Evolutionary conservation across 2,888 invertebrate species (phyloP).

Genomic region (Sinopyrophorus schimmeli): DNA sequence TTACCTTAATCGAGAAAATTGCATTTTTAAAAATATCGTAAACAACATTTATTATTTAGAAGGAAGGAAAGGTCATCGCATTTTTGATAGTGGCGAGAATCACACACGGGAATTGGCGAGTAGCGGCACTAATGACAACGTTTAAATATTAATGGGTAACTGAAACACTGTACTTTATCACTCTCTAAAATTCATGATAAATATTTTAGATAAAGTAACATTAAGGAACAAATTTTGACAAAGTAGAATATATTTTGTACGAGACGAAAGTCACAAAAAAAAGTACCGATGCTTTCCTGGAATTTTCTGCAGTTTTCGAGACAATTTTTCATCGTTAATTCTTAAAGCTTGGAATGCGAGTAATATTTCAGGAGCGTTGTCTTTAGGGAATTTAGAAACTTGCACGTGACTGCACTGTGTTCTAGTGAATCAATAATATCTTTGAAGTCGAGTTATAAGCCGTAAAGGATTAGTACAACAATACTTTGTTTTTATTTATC

Average conservation of each 20-base stretch:
- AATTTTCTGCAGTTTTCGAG: conserved; percentile 20
- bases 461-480: too few species aligned
- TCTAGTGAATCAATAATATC: conserved; percentile 30
- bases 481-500: too few species aligned
- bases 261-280: conserved; percentile 9
- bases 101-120: conserved; percentile 21
- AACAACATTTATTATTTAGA: conserved; percentile 19
- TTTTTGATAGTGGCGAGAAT: conserved; percentile 13
- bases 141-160: conserved; percentile 24
- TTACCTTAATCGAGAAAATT: too few species aligned
- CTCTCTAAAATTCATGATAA: conserved; percentile 6
- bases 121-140: conserved; percentile 16
- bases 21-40: too few species aligned
- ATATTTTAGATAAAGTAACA: conserved; percentile 6
- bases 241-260: conserved; percentile 6
- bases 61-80: conserved; percentile 4
- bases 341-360: conserved; percentile 26
- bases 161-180: conserved; percentile 6
- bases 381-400: conserved; percentile 30
- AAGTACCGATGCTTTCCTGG: conserved; percentile 3
- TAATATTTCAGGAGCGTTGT: conserved; percentile 29
- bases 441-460: conserved; percentile 29
- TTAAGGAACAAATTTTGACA: conserved; percentile 7
- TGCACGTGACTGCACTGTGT: conserved; percentile 29
- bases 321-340: conserved; percentile 30